phyloP scores from a whole-genome alignment of 1,140 invertebrate genomes.

The Adelges cooleyi region DNA sequence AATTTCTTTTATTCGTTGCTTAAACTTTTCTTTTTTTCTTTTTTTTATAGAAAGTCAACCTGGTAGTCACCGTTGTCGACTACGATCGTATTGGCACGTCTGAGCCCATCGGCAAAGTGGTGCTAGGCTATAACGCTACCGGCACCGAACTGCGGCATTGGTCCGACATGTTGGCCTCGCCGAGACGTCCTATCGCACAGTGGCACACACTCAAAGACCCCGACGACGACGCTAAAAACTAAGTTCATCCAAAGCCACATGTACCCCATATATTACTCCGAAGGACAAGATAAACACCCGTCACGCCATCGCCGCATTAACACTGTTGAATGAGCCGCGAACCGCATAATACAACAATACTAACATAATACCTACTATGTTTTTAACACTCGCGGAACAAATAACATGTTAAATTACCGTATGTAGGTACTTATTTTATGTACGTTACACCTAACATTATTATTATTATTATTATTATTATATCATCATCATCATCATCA shows the following conservation, averaged over 20 bases:
- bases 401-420: no score
- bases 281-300: no score
- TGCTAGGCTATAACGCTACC: conserved; percentile 92
- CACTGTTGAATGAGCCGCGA: no score
- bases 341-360: no score
- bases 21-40: conserved; percentile 9
- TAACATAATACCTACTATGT: no score
- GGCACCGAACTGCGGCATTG: conserved; percentile 97
- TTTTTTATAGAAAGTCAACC: conserved; percentile 85
- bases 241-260: conserved; percentile 39
- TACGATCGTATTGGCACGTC: conserved; percentile 99
- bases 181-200: conserved; percentile 94
- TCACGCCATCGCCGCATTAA: no score
- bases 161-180: conserved; percentile 98
- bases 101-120: conserved; percentile 94
- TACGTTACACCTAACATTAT: no score
- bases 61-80: conserved; percentile 97
- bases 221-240: conserved; percentile 86
- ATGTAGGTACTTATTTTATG: no score
- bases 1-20: background rate
- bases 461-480: no score
- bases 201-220: conserved; percentile 98
- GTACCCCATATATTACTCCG: no score
- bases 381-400: no score
- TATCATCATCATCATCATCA: no score